Evolutionary conservation across 2,113 vertebrate species (phyloP), one percentile per base, ranked within the genome.

Genomic region (Crotalus helleri): DNA sequence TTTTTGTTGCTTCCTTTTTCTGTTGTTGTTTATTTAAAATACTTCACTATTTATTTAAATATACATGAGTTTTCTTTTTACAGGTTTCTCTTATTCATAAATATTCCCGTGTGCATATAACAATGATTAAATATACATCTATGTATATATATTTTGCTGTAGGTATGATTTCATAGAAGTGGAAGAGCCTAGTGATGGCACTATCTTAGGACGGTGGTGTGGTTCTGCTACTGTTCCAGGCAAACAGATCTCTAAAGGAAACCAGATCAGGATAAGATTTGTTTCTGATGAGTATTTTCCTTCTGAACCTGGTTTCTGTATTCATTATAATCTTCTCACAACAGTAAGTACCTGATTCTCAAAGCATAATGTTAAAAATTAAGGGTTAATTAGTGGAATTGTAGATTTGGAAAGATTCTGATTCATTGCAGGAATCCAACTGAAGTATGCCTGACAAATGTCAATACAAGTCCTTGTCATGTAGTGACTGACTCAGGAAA

Each of bases 161-260:
- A 99, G 99, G 98, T 99, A 99, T 96, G 99, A 99, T 96, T 99
- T 99, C 97, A 98, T 99, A 97, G 99, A 99, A 97, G 97, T 99
- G 87, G 98, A 99, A 97, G 99, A 99, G 88, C 98, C 98, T 23
- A 98, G 96, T 54, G 98, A 99, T 95, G 98, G 98, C 85, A 97
- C 97, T 85, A 95, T 99, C 93, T 96, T 99, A 98, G 99, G 99
- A n/a, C 98, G 99, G 69, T 99, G 99, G 99, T 99, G 99, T 95
- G 99, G 99, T 69, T 99, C 99, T 92, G 97, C 97, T 96, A 94
- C 96, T 9, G 97, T 96, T 49, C 98, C 99, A 33, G 97, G 97
- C 58, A 98, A 97, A 93, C 98, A 99, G 94, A 97, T 98, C 93
- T 99, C 99, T 94, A 98, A 98, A 97, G 99, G 98, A 96, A 99